phyloP scores from a whole-genome alignment of 2,797 vertebrate species.

The Hydrophis major region DNA sequence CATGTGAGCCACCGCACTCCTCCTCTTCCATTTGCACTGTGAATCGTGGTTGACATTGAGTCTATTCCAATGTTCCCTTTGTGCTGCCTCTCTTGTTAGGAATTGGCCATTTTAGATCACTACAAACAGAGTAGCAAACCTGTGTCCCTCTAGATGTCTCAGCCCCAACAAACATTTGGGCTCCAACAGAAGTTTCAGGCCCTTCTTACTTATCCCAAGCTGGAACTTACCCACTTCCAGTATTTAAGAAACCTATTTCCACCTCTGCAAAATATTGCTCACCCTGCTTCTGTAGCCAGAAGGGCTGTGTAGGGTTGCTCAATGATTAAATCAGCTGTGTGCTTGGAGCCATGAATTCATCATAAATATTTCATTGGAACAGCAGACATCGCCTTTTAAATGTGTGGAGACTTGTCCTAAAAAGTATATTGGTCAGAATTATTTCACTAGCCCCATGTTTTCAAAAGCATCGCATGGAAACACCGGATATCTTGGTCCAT shows the following conservation, averaged over 20 bases:
- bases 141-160: background rate
- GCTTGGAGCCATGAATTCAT: background rate
- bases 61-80: background rate
- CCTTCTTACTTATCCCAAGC: background rate
- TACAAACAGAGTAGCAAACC: background rate
- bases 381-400: background rate
- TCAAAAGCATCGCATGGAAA: slow-evolving; percentile 14
- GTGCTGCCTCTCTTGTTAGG: background rate
- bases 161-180: background rate
- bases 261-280: background rate
- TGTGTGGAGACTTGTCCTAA: background rate
- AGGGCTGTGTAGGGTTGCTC: background rate
- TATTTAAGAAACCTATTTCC: background rate
- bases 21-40: background rate
- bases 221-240: background rate
- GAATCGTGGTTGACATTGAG: background rate
- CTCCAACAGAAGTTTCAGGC: background rate
- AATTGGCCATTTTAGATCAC: background rate
- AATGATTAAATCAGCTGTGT: background rate
- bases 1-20: background rate
- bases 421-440: background rate
- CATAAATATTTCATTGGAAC: background rate
- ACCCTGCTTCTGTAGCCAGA: background rate
- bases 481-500: background rate
- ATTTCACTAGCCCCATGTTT: background rate